phyloP scores from a whole-genome alignment of 2,888 invertebrate genomes.

The Cheilosia scutellata region DNA sequence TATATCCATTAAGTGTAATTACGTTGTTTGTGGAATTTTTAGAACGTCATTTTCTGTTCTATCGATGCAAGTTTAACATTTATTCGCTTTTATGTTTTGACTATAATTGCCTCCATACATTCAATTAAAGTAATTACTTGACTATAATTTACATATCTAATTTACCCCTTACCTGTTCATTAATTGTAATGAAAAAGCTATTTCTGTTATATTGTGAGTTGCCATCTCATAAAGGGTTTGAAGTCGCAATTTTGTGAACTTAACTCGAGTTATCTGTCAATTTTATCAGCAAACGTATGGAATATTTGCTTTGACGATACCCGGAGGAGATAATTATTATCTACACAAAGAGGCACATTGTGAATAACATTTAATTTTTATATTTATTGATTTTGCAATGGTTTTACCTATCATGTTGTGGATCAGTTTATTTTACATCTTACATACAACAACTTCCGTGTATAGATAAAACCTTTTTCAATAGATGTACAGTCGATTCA shows the following conservation, averaged over 20 bases:
- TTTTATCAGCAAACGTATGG: constrained; percentile 24
- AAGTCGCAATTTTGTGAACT: not conserved
- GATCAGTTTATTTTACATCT: too few relatives aligned
- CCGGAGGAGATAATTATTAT: constrained; percentile 19
- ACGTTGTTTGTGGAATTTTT: constrained; percentile 7
- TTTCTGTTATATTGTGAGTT: not conserved
- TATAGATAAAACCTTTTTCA: too few relatives aligned
- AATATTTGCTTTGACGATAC: constrained; percentile 1
- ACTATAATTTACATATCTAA: not conserved
- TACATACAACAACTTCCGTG: too few relatives aligned
- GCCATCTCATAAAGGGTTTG: constrained; percentile 1
- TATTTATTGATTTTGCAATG: not conserved
- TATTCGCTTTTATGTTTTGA: too few relatives aligned
- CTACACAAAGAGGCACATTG: not conserved
- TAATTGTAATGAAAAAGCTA: not conserved
- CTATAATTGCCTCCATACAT: too few relatives aligned
- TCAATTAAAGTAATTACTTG: constrained; percentile 16
- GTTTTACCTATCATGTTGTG: not conserved
- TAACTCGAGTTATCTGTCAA: constrained; percentile 1
- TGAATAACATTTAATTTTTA: not conserved
- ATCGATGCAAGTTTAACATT: too few relatives aligned
- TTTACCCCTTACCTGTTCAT: not conserved
- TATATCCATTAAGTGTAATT: constrained; percentile 28
- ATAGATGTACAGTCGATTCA: too few relatives aligned
- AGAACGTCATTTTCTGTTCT: constrained; percentile 9